Percentiles rank a stretch among this genome's conserved stretches.
These are phyloP conservation scores for Cataglyphis livida DNA, from an alignment of 2,888 invertebrate species.

Conservation along the genomic window DNA sequence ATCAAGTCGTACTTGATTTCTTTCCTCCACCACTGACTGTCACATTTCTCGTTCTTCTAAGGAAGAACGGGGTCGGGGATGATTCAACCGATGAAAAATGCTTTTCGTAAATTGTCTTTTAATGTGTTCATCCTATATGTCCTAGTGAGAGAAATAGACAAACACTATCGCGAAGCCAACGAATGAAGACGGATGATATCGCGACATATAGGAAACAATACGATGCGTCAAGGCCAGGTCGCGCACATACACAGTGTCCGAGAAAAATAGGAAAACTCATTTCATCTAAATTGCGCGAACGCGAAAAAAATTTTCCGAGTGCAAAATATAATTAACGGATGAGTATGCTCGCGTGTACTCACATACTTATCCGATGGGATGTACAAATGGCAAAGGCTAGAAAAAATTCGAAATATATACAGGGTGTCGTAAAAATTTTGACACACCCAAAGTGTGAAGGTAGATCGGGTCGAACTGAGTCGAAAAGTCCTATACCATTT, in stretches of 20 bases:
- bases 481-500: too few relatives aligned
- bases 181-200: slow-evolving; percentile 73
- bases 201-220: slow-evolving; percentile 60
- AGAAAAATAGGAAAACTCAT: slow-evolving; percentile 67
- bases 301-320: slow-evolving; percentile 63
- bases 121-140: not conserved
- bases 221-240: slow-evolving; percentile 52
- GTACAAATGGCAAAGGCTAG: slow-evolving; percentile 42
- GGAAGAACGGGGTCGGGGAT: not conserved
- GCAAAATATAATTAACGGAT: slow-evolving; percentile 72
- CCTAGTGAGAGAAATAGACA: not conserved
- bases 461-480: too few relatives aligned
- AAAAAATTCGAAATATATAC: too few relatives aligned
- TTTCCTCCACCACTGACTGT: not conserved
- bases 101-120: not conserved
- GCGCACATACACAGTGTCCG: slow-evolving; percentile 17
- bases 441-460: too few relatives aligned
- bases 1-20: not conserved
- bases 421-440: too few relatives aligned
- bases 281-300: slow-evolving; percentile 61
- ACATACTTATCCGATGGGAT: slow-evolving; percentile 62
- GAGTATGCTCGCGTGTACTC: slow-evolving; percentile 50
- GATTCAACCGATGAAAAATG: not conserved
- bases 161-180: slow-evolving; percentile 27
- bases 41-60: not conserved